These are phyloP conservation scores for Macroglossus sobrinus DNA, from an alignment of 2,113 vertebrate species.

Conservation along the genomic window DNA sequence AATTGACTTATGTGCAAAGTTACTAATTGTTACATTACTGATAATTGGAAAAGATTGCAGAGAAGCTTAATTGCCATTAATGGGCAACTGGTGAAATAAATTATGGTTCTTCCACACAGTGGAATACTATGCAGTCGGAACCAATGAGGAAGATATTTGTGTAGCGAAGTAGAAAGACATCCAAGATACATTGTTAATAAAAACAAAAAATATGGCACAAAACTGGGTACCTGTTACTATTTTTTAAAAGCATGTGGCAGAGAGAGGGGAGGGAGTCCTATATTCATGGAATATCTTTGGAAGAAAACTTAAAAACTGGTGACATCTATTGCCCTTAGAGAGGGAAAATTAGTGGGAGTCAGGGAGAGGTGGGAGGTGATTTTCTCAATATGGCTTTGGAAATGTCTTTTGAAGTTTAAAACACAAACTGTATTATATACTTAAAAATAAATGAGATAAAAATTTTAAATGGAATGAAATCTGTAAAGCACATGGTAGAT, in stretches of 20 bases:
- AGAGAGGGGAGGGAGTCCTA: too few species aligned
- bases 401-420: slow-evolving; percentile 28
- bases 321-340: neutral
- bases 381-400: neutral
- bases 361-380: neutral
- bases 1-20: neutral
- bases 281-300: neutral
- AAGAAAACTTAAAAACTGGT: neutral
- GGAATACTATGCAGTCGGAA: neutral
- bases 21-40: neutral
- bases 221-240: neutral
- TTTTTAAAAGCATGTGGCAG: neutral
- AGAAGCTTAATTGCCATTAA: neutral
- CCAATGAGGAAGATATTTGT: neutral
- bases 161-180: neutral
- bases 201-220: neutral
- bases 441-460: neutral
- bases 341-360: neutral
- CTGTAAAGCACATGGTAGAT: neutral
- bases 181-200: neutral
- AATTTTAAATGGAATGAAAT: neutral
- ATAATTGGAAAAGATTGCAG: neutral
- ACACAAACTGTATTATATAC: neutral
- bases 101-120: neutral
- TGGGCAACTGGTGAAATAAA: neutral